Evolutionary conservation across 2,113 vertebrate species (phyloP).

Genomic region (Ageneiosus marmoratus): DNA sequence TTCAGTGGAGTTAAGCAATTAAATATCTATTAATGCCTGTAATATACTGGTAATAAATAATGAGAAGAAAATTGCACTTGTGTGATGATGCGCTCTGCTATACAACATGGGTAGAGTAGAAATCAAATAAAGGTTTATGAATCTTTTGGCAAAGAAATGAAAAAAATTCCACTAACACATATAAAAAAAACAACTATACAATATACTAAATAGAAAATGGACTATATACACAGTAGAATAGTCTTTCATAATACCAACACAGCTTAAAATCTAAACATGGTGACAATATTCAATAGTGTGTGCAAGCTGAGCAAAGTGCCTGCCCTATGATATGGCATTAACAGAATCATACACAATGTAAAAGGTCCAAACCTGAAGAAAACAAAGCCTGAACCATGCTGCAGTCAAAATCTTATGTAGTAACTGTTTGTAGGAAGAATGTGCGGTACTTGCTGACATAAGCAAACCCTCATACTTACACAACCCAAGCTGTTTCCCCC

Average conservation of each 20-base stretch:
- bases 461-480: not conserved
- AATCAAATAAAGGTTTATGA: not conserved
- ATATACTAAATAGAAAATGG: not conserved
- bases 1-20: not conserved
- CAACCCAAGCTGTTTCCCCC: not conserved
- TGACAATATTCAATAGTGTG: not conserved
- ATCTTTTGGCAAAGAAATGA: not conserved
- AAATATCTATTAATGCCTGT: not conserved
- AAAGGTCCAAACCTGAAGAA: not conserved
- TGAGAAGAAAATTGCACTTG: not conserved
- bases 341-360: not conserved
- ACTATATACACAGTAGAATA: no score
- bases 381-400: not conserved
- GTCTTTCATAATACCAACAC: no score
- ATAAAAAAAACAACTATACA: not conserved
- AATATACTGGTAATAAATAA: not conserved
- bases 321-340: not conserved
- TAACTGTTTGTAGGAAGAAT: constrained; percentile 40
- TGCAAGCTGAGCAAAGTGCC: constrained; percentile 1
- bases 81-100: not conserved
- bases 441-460: constrained; percentile 15
- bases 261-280: no score
- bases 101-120: not conserved
- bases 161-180: not conserved
- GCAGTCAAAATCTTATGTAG: not conserved